Percentiles rank a stretch among this genome's conserved stretches.
These are phyloP conservation scores for Flexamia atlantica DNA, from an alignment of 2,888 invertebrate species.

Conservation along the genomic window DNA sequence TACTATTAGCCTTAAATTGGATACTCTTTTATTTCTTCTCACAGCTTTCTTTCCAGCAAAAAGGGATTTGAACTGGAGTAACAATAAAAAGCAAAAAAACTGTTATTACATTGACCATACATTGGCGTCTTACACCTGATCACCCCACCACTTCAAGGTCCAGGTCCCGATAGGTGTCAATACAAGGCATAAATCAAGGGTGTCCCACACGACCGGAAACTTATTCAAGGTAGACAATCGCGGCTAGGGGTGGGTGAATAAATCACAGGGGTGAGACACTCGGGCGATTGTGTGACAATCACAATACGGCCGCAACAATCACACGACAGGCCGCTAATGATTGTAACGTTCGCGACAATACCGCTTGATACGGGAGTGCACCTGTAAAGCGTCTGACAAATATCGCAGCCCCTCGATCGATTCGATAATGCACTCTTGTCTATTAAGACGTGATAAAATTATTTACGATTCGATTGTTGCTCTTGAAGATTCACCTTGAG, in stretches of 20 bases:
- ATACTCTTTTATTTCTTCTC: too few species aligned
- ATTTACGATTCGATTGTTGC: constrained; percentile 21
- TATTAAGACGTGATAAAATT: constrained; percentile 28
- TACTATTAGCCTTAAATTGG: too few species aligned
- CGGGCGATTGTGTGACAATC: constrained; percentile 37
- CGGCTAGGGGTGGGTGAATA: constrained; percentile 29
- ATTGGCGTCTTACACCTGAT: not conserved
- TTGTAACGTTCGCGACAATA: constrained; percentile 8
- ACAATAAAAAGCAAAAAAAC: too few species aligned
- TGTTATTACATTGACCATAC: too few species aligned
- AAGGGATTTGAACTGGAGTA: too few species aligned
- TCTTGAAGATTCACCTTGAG: constrained; percentile 4
- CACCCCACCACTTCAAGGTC: not conserved
- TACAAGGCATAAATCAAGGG: constrained; percentile 46
- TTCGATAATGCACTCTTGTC: not conserved
- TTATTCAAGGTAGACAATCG: constrained; percentile 11
- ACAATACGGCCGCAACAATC: constrained; percentile 9
- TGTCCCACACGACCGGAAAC: constrained; percentile 11
- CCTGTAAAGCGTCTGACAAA: constrained; percentile 40
- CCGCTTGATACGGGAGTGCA: not conserved
- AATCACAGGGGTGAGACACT: constrained; percentile 45
- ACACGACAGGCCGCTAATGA: constrained; percentile 25
- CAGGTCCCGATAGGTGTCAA: constrained; percentile 16
- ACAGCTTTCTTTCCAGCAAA: too few species aligned
- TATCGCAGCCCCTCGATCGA: not conserved